Conservation (phyloP, 1,140 invertebrate species). For the Dinothrombium tinctorium region DNA sequence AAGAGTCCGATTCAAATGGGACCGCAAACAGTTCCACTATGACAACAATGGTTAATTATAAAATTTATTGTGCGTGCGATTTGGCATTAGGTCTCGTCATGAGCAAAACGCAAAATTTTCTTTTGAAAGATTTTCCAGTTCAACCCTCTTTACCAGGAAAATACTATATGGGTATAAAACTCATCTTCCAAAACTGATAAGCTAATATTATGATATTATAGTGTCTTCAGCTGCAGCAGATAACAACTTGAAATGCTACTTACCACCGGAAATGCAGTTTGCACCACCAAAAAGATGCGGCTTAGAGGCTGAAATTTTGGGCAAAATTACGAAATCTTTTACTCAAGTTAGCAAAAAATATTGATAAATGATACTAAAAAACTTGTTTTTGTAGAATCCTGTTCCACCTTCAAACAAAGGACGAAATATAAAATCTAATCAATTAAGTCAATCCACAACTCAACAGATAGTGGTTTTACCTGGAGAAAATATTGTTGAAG, state of each 20-base stretch:
- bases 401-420: background rate
- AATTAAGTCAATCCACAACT: background rate
- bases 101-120: constrained; percentile 58
- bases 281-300: constrained; percentile 17
- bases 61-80: constrained; percentile 88
- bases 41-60: constrained; percentile 29
- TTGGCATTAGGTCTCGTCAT: constrained; percentile 66
- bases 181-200: background rate
- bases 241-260: constrained; percentile 19
- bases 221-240: constrained; percentile 7
- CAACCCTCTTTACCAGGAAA: constrained; percentile 33
- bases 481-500: constrained; percentile 2
- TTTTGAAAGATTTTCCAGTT: constrained; percentile 60
- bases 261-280: constrained; percentile 20
- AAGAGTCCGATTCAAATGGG: constrained; percentile 1
- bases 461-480: constrained; percentile 2
- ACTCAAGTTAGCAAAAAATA: background rate
- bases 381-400: background rate
- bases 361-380: background rate
- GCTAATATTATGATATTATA: constrained; percentile 10
- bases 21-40: constrained; percentile 1
- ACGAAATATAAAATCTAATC: background rate
- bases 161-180: constrained; percentile 22
- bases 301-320: constrained; percentile 11
- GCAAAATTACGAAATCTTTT: constrained; percentile 12